Evolutionary conservation across 2,888 invertebrate genomes (phyloP).

Genomic region (Abrostola triplasia): DNA sequence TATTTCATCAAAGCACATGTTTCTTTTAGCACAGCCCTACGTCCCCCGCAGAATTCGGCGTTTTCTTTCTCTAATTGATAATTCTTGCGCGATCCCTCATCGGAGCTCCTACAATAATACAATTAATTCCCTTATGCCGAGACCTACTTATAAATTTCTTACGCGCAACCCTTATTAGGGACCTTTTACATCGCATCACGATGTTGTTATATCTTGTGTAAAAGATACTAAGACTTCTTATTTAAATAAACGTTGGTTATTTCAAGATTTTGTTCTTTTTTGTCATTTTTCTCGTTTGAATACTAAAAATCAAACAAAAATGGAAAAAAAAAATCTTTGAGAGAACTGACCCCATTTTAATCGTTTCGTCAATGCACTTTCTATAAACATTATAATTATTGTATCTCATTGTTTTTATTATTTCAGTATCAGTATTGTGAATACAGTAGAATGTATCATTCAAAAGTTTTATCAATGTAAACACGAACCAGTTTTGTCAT

Average conservation of each 20-base stretch:
- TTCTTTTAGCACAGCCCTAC: conserved; percentile 50
- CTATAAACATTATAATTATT: neutral
- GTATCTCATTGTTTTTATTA: neutral
- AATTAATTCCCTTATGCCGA: conserved; percentile 86
- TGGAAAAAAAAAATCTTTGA: no score
- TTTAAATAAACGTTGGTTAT: no score
- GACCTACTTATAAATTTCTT: conserved; percentile 82
- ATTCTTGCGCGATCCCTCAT: conserved; percentile 86
- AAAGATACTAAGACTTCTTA: no score
- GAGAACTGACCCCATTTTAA: no score
- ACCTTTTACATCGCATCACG: conserved; percentile 58
- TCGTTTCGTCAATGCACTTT: no score
- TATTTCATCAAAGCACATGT: conserved; percentile 3
- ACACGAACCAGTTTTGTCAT: conserved; percentile 8
- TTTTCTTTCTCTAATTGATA: conserved; percentile 87
- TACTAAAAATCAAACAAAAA: no score
- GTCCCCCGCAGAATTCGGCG: conserved; percentile 55
- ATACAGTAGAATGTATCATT: neutral
- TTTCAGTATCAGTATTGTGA: neutral
- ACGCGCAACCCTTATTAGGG: conserved; percentile 70
- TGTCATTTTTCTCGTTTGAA: no score
- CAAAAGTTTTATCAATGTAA: neutral
- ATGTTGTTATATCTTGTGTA: neutral
- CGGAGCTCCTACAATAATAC: conserved; percentile 83
- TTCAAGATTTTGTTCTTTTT: neutral